phyloP scores from a whole-genome alignment of 2,797 vertebrate species.

The Meriones psammophilus region DNA sequence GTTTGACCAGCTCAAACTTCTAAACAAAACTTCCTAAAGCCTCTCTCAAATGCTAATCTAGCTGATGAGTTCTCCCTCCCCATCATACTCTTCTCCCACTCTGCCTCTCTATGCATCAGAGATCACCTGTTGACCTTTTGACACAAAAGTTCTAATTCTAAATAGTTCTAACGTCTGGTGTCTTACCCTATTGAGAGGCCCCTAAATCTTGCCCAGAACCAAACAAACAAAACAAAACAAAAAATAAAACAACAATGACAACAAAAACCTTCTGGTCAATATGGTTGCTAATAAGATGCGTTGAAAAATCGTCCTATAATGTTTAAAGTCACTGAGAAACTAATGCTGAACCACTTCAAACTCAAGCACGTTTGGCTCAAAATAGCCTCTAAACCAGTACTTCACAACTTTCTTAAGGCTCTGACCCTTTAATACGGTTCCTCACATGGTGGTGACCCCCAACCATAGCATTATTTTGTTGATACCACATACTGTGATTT shows the following conservation, averaged over 20 bases:
- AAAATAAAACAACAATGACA: no score
- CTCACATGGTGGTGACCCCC: no score
- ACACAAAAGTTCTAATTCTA: not conserved
- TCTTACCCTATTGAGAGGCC: not conserved
- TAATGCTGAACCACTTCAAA: not conserved
- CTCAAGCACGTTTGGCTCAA: not conserved
- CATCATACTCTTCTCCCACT: not conserved
- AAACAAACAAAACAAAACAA: not conserved
- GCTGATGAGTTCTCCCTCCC: not conserved
- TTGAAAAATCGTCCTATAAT: not conserved
- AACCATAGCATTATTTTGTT: no score
- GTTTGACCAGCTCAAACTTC: not conserved
- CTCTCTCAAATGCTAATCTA: not conserved
- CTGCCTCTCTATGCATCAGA: not conserved
- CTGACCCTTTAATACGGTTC: no score
- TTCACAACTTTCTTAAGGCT: no score
- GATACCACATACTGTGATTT: no score
- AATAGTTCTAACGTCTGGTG: not conserved
- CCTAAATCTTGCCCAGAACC: not conserved
- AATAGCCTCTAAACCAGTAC: not conserved
- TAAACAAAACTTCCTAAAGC: not conserved
- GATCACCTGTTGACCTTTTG: not conserved
- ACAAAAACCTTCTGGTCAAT: not conserved
- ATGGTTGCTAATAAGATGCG: not conserved
- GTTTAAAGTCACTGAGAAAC: not conserved